These are phyloP conservation scores for Phortica variegata DNA, from an alignment of 1,140 invertebrate species.

Conservation along the genomic window DNA sequence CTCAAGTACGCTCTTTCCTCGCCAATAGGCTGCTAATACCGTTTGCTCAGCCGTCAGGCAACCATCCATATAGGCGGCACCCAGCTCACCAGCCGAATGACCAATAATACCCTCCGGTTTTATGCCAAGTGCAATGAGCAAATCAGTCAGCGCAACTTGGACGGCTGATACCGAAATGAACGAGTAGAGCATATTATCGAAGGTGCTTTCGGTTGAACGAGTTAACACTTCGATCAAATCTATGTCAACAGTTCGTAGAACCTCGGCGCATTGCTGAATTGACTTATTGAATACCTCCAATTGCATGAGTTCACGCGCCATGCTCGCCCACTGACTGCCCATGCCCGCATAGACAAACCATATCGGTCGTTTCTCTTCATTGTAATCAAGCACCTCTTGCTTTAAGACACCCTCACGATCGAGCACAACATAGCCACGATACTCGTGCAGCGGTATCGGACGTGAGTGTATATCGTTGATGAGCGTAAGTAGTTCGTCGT, in stretches of 20 bases:
- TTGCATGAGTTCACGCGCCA: slow-evolving; percentile 81
- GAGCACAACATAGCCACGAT: slow-evolving; percentile 76
- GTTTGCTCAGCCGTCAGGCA: slow-evolving; percentile 90
- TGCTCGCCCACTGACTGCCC: slow-evolving; percentile 95
- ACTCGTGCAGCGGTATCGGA: slow-evolving; percentile 69
- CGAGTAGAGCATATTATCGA: slow-evolving; percentile 81
- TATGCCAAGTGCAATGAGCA: slow-evolving; percentile 75
- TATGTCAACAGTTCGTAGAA: slow-evolving; percentile 70
- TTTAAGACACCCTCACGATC: slow-evolving; percentile 46
- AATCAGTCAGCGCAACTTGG: slow-evolving; percentile 89
- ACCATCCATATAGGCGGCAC: slow-evolving; percentile 96
- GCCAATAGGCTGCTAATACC: slow-evolving; percentile 86
- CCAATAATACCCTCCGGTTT: slow-evolving; percentile 91
- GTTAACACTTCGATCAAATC: slow-evolving; percentile 80
- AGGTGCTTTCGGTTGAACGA: slow-evolving; percentile 71
- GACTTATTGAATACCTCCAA: slow-evolving; percentile 78
- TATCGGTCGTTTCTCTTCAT: slow-evolving; percentile 71
- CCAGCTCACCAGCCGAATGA: slow-evolving; percentile 91
- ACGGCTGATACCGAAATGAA: slow-evolving; percentile 93
- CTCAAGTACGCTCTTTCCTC: slow-evolving; percentile 84
- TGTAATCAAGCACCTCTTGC: slow-evolving; percentile 49
- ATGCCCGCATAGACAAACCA: slow-evolving; percentile 97
- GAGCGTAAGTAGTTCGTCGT: slow-evolving; percentile 76
- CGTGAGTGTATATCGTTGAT: slow-evolving; percentile 72
- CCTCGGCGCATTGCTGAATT: slow-evolving; percentile 72